Percentiles rank a stretch among this genome's conserved stretches.
These are phyloP conservation scores for Brachypalpus laphriformis DNA, from an alignment of 2,888 invertebrate species.

Conservation along the genomic window DNA sequence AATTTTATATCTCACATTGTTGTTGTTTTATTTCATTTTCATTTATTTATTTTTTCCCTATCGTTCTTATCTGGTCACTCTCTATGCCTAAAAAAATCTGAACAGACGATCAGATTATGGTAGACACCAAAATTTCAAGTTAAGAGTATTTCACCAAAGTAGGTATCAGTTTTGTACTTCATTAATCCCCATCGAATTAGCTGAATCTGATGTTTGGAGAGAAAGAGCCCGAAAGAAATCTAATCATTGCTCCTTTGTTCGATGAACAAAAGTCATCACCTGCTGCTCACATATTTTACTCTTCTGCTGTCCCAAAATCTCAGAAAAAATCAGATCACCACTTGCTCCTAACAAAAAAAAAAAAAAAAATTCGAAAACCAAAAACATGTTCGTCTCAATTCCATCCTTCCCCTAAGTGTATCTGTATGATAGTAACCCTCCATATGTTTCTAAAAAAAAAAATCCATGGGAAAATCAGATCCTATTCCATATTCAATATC, in stretches of 20 bases:
- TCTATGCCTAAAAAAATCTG: no score
- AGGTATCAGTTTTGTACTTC: neutral
- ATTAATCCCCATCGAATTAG: no score
- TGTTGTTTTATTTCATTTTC: no score
- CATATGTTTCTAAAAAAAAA: slow-evolving; percentile 47
- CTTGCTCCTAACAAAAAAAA: slow-evolving; percentile 12
- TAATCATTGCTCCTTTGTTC: neutral
- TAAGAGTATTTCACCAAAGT: no score
- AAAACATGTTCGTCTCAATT: slow-evolving; percentile 42
- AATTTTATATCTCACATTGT: no score
- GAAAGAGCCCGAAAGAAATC: neutral
- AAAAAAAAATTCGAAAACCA: neutral
- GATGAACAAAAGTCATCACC: slow-evolving; percentile 27
- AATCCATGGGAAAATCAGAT: slow-evolving; percentile 70
- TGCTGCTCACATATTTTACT: slow-evolving; percentile 21
- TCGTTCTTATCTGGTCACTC: no score
- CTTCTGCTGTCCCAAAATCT: neutral
- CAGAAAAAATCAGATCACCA: slow-evolving; percentile 20
- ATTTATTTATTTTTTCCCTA: no score
- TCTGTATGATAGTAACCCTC: slow-evolving; percentile 25
- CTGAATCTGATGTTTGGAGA: no score
- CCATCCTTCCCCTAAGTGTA: slow-evolving; percentile 40
- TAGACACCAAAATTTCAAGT: no score
- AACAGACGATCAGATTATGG: no score
- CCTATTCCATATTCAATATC: slow-evolving; percentile 66